Evolutionary conservation across 2,797 vertebrate species (phyloP).

Genomic region (Sebastes itinus): DNA sequence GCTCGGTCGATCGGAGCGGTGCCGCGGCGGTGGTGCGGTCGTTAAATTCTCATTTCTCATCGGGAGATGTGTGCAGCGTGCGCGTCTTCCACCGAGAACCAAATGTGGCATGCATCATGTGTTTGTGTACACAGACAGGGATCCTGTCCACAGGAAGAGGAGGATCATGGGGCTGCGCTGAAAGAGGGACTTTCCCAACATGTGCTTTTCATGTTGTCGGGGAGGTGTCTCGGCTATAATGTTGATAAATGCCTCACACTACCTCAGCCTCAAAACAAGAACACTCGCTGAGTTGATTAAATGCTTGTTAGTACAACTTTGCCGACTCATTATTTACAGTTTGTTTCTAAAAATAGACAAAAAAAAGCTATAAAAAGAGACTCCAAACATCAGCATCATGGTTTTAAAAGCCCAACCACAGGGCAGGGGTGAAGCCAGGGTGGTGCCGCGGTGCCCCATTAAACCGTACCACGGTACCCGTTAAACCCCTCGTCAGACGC

Average conservation of each 20-base stretch:
- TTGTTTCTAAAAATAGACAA: slow-evolving; percentile 64
- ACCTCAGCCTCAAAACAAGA: slow-evolving; percentile 21
- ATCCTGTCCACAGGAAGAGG: slow-evolving; percentile 44
- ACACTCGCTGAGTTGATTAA: slow-evolving; percentile 19
- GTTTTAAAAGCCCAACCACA: slow-evolving; percentile 42
- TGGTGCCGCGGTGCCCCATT: slow-evolving; percentile 38
- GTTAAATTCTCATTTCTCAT: slow-evolving; percentile 36
- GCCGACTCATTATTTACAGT: slow-evolving; percentile 47
- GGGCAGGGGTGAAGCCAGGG: slow-evolving; percentile 38
- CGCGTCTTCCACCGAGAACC: neutral
- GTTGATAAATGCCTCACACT: slow-evolving; percentile 41
- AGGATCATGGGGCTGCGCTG: slow-evolving; percentile 14
- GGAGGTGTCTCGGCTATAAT: slow-evolving; percentile 24
- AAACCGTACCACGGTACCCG: slow-evolving; percentile 36
- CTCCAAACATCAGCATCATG: slow-evolving; percentile 40
- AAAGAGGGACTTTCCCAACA: slow-evolving; percentile 66
- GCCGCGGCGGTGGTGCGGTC: neutral
- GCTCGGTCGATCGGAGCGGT: neutral
- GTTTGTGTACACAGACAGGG: slow-evolving; percentile 28
- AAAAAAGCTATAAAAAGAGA: slow-evolving; percentile 25
- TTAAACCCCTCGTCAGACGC: slow-evolving; percentile 73
- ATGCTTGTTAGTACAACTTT: slow-evolving; percentile 45
- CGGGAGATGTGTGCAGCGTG: neutral
- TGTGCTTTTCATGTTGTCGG: slow-evolving; percentile 42
- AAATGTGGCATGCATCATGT: slow-evolving; percentile 13